These are phyloP conservation scores for Astreopora myriophthalma DNA, from an alignment of 64 coral and sea anemone genomes.

Conservation along the genomic window DNA sequence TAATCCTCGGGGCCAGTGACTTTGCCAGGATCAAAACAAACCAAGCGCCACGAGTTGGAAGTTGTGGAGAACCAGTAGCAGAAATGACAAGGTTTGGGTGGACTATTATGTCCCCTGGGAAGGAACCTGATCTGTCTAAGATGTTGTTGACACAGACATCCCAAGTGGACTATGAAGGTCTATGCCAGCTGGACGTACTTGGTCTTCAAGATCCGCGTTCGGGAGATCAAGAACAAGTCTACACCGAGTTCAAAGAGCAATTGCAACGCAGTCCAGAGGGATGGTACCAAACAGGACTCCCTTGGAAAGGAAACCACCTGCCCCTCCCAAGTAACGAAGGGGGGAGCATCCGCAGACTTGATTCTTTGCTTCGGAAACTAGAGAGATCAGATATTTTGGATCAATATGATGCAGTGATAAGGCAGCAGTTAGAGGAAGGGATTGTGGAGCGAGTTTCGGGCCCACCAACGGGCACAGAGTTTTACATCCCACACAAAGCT, in stretches of 20 bases:
- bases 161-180: not conserved
- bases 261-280: constrained; percentile 30
- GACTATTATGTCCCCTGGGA: not conserved
- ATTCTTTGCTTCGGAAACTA: not conserved
- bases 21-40: constrained; percentile 37
- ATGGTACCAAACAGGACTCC: constrained; percentile 27
- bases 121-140: no score
- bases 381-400: not conserved
- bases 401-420: constrained; percentile 1
- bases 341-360: not conserved
- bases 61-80: constrained; percentile 1
- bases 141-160: constrained; percentile 35
- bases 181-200: constrained; percentile 16
- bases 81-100: not conserved
- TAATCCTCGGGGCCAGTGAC: constrained; percentile 22
- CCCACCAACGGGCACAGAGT: no score
- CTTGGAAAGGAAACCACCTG: constrained; percentile 46
- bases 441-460: no score
- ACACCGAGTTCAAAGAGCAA: constrained; percentile 1
- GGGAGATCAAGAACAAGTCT: constrained; percentile 6
- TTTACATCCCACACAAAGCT: no score
- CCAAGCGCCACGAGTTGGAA: not conserved
- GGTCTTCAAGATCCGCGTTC: not conserved
- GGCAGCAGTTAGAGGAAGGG: not conserved
- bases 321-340: not conserved